These are phyloP conservation scores for Cavia aperea DNA, from an alignment of 2,113 vertebrate species.

Conservation along the genomic window DNA sequence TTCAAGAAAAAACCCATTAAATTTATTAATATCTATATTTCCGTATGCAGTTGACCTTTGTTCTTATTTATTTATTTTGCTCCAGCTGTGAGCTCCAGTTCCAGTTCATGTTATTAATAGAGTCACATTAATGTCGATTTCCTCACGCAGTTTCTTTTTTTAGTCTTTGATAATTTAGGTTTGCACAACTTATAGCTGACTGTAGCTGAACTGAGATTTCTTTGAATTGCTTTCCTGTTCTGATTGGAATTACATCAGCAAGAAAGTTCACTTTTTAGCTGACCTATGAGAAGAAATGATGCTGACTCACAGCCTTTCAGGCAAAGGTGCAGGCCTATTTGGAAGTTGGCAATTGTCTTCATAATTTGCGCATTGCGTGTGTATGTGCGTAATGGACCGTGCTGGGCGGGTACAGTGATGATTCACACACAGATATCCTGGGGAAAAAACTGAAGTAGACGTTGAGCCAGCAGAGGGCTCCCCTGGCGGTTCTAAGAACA, in stretches of 20 bases:
- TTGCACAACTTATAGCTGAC: constrained; percentile 55
- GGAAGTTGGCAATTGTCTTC: constrained; percentile 19
- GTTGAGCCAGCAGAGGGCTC: constrained; percentile 35
- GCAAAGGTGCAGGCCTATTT: background rate
- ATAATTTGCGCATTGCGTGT: background rate
- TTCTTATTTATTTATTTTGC: background rate
- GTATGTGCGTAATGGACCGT: background rate
- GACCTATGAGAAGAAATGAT: constrained; percentile 20
- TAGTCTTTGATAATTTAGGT: constrained; percentile 45
- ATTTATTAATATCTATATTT: background rate
- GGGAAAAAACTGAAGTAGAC: background rate
- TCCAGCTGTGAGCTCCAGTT: constrained; percentile 48
- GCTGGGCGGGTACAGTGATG: background rate
- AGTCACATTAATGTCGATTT: constrained; percentile 50
- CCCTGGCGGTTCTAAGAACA: background rate
- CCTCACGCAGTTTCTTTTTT: constrained; percentile 35
- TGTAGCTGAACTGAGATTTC: constrained; percentile 45
- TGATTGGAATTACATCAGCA: constrained; percentile 51
- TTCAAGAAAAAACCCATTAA: background rate
- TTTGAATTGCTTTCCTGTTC: constrained; percentile 56
- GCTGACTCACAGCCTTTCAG: constrained; percentile 29
- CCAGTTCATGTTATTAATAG: constrained; percentile 49
- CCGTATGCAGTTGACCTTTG: constrained; percentile 13
- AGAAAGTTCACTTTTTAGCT: constrained; percentile 58
- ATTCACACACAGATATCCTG: background rate